phyloP scores from a whole-genome alignment of 2,113 vertebrate species.

The Oriolus oriolus region DNA sequence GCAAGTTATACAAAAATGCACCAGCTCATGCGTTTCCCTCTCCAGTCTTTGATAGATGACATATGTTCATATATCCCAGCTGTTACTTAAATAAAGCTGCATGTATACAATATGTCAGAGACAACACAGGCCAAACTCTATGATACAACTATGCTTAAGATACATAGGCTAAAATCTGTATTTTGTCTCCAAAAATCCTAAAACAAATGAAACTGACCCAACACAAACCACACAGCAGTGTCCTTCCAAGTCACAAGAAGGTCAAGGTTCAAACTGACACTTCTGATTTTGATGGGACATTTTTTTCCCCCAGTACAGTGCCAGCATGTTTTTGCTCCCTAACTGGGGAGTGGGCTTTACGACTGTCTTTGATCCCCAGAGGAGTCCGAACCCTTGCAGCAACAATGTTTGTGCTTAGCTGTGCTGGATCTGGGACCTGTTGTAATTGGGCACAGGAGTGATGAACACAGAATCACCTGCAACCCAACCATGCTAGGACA shows the following conservation, averaged over 20 bases:
- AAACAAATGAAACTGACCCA: neutral
- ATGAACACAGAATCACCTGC: neutral
- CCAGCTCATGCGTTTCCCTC: neutral
- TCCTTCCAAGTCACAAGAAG: neutral
- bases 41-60: constrained; percentile 40
- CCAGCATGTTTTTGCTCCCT: neutral
- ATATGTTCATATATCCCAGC: constrained; percentile 38
- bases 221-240: neutral
- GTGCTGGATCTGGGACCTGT: neutral
- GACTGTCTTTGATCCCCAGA: neutral
- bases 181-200: neutral
- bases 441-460: neutral
- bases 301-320: neutral
- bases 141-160: neutral
- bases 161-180: neutral
- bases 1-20: constrained; percentile 44
- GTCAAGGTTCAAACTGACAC: neutral
- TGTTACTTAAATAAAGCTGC: constrained; percentile 52
- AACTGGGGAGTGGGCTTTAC: neutral
- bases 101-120: constrained; percentile 12
- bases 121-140: neutral
- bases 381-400: neutral
- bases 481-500: neutral
- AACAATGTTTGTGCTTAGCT: neutral
- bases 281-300: neutral